phyloP scores from a whole-genome alignment of 2,888 invertebrate species.

The Calameuta filiformis region DNA sequence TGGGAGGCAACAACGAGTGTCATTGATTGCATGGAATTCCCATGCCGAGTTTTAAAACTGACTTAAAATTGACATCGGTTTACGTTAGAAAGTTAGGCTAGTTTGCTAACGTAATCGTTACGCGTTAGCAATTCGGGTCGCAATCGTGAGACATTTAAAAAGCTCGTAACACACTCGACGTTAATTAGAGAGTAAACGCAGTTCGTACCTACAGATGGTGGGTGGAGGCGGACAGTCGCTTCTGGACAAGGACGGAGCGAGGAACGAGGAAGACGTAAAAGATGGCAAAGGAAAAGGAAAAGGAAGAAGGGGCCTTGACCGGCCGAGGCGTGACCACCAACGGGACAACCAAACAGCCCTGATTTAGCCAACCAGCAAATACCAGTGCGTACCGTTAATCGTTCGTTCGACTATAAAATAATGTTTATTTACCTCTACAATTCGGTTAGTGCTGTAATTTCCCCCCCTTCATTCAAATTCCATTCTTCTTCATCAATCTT shows the following conservation, averaged over 20 bases:
- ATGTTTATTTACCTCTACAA: slow-evolving; percentile 3
- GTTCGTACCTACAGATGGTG: background rate
- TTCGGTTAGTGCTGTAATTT: background rate
- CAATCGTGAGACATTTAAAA: background rate
- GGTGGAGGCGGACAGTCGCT: background rate
- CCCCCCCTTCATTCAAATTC: background rate
- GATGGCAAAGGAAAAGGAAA: slow-evolving; percentile 28
- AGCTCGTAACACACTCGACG: background rate
- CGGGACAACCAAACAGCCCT: slow-evolving; percentile 44
- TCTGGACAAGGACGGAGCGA: slow-evolving; percentile 5
- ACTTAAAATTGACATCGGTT: background rate
- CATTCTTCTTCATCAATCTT: background rate
- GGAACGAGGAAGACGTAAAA: slow-evolving; percentile 25
- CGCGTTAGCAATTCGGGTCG: background rate
- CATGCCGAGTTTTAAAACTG: background rate
- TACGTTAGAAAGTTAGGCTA: background rate
- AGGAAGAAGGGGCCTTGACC: slow-evolving; percentile 47
- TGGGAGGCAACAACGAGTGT: background rate
- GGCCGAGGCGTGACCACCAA: slow-evolving; percentile 48
- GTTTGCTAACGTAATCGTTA: background rate
- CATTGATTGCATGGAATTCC: background rate
- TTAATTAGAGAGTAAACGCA: background rate
- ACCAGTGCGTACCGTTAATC: slow-evolving; percentile 30
- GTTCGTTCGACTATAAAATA: background rate
- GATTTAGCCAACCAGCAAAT: slow-evolving; percentile 55